phyloP scores from a whole-genome alignment of 2,888 invertebrate genomes.

The Hyalella azteca region DNA sequence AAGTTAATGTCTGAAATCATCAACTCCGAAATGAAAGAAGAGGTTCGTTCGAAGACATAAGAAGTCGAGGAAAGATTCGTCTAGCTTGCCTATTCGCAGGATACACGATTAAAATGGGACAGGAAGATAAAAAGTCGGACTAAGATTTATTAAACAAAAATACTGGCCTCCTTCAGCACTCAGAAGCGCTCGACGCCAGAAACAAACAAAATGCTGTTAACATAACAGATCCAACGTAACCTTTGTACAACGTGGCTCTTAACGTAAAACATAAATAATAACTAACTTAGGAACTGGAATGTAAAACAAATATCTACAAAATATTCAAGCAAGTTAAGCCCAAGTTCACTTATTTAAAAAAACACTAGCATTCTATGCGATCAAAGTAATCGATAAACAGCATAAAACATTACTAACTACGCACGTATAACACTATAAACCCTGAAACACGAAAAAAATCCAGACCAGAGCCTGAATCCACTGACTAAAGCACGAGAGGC shows the following conservation, averaged over 20 bases:
- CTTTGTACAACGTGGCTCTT: background rate
- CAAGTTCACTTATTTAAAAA: too few species aligned
- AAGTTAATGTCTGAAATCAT: background rate
- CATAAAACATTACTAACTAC: too few species aligned
- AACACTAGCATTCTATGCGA: too few species aligned
- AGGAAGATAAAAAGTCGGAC: too few species aligned
- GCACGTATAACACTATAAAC: too few species aligned
- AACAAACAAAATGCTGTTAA: background rate
- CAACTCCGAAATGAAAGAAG: background rate
- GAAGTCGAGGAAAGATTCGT: background rate
- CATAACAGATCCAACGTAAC: background rate
- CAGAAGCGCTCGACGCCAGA: background rate
- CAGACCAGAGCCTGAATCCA: too few species aligned
- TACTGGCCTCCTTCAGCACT: background rate
- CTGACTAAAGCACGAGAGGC: too few species aligned
- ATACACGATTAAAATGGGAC: too few species aligned
- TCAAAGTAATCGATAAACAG: too few species aligned
- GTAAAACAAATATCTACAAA: background rate
- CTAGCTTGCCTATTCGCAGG: too few species aligned
- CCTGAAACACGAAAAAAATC: too few species aligned
- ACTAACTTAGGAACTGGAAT: background rate
- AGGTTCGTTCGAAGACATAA: background rate
- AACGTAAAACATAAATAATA: background rate
- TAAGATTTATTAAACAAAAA: conserved; percentile 20
- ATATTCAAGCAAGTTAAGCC: background rate